A percentile compares a stretch with the other conserved stretches of the same genome.
Conservation (phyloP, 2,797 vertebrate species). For the Morus bassanus region DNA sequence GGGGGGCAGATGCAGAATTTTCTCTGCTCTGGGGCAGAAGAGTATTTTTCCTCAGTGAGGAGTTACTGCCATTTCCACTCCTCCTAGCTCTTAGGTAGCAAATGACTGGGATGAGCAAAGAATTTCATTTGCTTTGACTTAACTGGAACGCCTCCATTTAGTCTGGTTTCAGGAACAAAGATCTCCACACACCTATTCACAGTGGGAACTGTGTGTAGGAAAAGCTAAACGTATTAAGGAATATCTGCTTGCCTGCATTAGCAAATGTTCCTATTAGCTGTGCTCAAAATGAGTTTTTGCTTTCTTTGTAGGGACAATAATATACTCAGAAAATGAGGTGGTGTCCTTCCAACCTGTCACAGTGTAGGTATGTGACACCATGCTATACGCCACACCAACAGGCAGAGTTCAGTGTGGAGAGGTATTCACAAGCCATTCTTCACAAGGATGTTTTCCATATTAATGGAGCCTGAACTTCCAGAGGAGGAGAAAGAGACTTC, state of each 20-base stretch:
- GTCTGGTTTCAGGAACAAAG: background rate
- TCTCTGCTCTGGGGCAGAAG: background rate
- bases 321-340: background rate
- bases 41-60: background rate
- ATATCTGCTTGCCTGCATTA: background rate
- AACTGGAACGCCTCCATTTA: background rate
- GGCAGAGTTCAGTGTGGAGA: background rate
- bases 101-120: background rate
- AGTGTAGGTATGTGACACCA: background rate
- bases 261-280: background rate
- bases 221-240: background rate
- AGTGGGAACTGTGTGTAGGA: background rate
- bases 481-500: background rate
- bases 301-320: background rate
- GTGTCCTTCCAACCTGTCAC: background rate
- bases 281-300: background rate
- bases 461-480: background rate
- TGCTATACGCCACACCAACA: accelerated
- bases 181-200: background rate
- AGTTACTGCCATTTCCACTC: background rate
- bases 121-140: background rate
- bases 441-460: background rate
- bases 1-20: background rate
- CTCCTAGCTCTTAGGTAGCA: background rate
- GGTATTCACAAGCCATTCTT: background rate